These are phyloP conservation scores for Notoglanidium macrostoma DNA, from an alignment of 2,797 vertebrate species.

Conservation along the genomic window DNA sequence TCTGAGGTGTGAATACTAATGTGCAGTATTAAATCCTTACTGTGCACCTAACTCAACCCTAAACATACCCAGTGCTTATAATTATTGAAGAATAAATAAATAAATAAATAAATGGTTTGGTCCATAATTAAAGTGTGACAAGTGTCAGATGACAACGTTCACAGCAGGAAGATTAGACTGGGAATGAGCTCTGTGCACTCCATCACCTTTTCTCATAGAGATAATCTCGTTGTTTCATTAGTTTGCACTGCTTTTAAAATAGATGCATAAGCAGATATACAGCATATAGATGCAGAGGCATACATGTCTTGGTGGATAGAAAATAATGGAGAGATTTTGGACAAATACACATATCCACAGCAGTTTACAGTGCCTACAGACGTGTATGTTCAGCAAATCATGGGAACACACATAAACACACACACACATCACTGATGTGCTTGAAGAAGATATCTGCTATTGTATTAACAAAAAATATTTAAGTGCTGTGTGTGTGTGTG, in stretches of 20 bases:
- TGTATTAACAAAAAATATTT: constrained; percentile 16
- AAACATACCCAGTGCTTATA: background rate
- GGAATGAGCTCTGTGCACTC: background rate
- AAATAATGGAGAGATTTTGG: background rate
- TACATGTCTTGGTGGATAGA: background rate
- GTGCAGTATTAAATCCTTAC: background rate
- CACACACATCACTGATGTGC: background rate
- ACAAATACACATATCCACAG: background rate
- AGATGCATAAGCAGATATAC: background rate
- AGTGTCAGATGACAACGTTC: background rate
- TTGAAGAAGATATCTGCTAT: background rate
- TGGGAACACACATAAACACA: background rate
- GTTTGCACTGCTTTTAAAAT: background rate
- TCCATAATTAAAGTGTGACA: background rate
- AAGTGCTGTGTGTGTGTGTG: background rate
- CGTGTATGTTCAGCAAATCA: background rate
- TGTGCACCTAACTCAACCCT: background rate
- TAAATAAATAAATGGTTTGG: background rate
- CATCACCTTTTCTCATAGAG: background rate
- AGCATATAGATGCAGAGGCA: too few species aligned
- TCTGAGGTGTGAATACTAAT: background rate
- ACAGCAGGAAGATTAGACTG: background rate
- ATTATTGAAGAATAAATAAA: background rate
- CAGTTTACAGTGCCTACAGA: background rate
- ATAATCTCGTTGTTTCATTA: background rate